phyloP scores from a whole-genome alignment of 2,797 vertebrate species.

The Leptatherina wallacei region DNA sequence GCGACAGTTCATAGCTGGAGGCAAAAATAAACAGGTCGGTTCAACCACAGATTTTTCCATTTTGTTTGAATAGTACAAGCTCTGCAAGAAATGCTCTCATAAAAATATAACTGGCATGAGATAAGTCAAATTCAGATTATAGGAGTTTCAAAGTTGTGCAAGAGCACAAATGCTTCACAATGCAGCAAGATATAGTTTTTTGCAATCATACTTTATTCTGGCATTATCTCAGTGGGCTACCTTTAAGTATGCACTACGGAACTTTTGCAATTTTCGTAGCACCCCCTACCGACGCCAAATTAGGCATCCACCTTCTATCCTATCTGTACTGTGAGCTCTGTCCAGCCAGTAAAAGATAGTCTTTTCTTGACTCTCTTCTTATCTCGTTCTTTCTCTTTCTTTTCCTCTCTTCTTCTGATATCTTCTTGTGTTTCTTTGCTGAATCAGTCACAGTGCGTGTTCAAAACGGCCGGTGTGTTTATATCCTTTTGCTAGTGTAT shows the following conservation, averaged over 20 bases:
- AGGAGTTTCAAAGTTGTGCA: neutral
- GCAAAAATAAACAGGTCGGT: conserved; percentile 46
- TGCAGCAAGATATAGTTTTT: neutral
- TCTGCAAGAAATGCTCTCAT: neutral
- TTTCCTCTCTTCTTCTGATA: no score
- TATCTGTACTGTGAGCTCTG: no score
- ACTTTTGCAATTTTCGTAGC: no score
- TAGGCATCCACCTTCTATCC: no score
- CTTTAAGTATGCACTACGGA: neutral
- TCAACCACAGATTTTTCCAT: neutral
- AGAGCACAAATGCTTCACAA: neutral
- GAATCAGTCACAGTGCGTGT: no score
- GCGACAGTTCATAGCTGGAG: conserved; percentile 53
- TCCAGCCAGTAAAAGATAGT: no score
- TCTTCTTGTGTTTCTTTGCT: no score
- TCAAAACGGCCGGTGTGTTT: no score
- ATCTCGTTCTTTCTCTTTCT: no score
- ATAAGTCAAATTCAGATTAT: neutral
- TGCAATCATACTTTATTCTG: neutral
- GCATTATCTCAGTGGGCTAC: neutral
- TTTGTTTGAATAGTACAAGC: neutral
- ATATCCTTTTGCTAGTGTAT: no score
- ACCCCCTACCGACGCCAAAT: no score
- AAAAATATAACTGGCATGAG: neutral
- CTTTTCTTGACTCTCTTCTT: no score